Base-by-base conservation (phyloP, 2,797 vertebrate species). In the Miichthys miiuy region DNA sequence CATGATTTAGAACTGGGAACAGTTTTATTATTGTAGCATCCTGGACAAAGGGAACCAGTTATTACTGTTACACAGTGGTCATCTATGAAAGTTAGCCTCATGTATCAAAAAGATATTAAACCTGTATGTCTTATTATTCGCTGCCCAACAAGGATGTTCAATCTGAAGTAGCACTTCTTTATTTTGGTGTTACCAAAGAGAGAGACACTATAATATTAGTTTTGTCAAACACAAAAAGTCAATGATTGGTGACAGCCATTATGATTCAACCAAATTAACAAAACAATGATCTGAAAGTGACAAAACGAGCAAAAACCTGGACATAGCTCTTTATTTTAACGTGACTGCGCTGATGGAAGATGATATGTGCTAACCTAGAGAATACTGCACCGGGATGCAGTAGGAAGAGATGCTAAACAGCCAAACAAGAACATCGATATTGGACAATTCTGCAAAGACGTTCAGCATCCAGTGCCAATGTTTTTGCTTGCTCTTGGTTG, bases 11-110 rank as follows among this genome's bases (percentile, higher is more conserved):
- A 77, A 50, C 27, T 61, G 16, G 34, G 55, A 48, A 50, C 64
- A 12, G 27, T 55, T 82, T 74, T 52, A 71, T 66, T 77, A 8
- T 50, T 71, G 60, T 50, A 70, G 67, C 47, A 55, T 77, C 20
- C 38, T 48, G 21, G 46, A 18, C 50, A 74, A 73, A 52, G 48
- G 50, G 41, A 56, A 51, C 6, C 18, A 67, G 47, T 23, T 56
- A 12, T 68, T 34, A 46, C 4, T 25, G 48, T 9, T 21, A 23
- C 38, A 1, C 1, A 55, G 18, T 34, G 4, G 21, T 44, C 17
- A 67, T 66, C 66, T 38, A 46, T 9, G 55, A 50, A 44, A 7
- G 34, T 34, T 3, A 10, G n/a, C 13, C 54, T 18, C 44, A 77
- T 20, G 34, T 42, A 68, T n/a, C 8, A 48, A 34, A 20, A 48